Conservation (phyloP, 2,888 invertebrate species). For the Calephelis perditalis region DNA sequence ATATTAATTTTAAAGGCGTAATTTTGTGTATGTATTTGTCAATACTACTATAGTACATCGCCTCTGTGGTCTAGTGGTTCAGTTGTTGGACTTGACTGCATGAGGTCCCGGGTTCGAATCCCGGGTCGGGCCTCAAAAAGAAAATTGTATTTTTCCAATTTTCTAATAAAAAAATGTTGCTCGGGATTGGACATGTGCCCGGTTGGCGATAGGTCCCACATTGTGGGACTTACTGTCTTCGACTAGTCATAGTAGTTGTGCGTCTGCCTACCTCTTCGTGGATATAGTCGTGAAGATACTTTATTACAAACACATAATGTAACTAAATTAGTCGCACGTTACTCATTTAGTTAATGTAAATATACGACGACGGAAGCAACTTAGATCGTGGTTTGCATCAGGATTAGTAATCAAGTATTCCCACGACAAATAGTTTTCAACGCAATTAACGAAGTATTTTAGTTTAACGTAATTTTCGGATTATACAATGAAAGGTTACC, state of each 20-base stretch:
- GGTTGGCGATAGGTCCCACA: no score
- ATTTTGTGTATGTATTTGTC: no score
- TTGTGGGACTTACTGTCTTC: no score
- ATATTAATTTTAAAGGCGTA: no score
- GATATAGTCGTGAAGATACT: background rate
- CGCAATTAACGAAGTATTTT: conserved; percentile 22
- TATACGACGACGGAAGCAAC: conserved; percentile 24
- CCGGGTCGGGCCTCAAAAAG: no score
- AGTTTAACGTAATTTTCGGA: conserved; percentile 27
- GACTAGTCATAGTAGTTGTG: no score
- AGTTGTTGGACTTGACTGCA: no score
- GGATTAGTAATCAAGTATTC: conserved; percentile 22
- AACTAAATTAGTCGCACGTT: conserved; percentile 26
- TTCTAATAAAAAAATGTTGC: background rate
- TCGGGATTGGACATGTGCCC: no score
- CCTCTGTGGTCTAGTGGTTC: no score
- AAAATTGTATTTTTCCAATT: no score
- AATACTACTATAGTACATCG: no score
- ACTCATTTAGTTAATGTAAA: conserved; percentile 29
- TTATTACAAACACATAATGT: background rate
- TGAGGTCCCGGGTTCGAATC: no score
- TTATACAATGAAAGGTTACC: conserved; percentile 27
- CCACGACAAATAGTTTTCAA: conserved; percentile 23
- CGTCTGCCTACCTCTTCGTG: background rate
- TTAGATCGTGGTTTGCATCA: conserved; percentile 27